These are phyloP conservation scores for Atta cephalotes DNA, from an alignment of 1,140 invertebrate species.

Conservation along the genomic window DNA sequence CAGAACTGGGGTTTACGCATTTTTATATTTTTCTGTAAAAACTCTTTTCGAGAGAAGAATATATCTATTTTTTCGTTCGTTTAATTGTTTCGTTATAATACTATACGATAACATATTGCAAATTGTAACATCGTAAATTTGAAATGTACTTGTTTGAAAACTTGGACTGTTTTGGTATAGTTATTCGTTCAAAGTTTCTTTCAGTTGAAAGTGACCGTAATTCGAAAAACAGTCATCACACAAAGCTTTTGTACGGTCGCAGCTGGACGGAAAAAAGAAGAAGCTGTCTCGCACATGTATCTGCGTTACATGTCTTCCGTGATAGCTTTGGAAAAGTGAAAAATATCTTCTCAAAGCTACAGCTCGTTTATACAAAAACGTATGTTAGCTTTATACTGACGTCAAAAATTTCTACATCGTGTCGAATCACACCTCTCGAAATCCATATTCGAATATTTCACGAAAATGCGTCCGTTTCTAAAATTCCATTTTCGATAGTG, in stretches of 20 bases:
- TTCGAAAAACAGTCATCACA: background rate
- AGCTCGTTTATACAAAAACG: background rate
- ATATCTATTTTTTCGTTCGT: background rate
- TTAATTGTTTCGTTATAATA: no score
- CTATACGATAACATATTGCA: background rate
- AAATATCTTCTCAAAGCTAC: background rate
- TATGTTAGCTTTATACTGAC: background rate
- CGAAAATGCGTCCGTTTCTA: background rate
- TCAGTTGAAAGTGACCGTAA: background rate
- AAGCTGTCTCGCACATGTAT: background rate
- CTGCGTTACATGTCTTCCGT: background rate
- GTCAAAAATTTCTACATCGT: constrained; percentile 3
- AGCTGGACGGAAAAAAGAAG: background rate
- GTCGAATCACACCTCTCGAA: background rate
- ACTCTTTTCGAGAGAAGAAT: background rate
- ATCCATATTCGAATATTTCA: background rate
- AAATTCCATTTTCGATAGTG: constrained; percentile 15
- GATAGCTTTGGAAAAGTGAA: background rate
- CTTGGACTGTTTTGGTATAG: background rate
- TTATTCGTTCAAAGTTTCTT: background rate
- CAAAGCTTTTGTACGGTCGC: background rate
- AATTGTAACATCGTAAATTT: background rate
- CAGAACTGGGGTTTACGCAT: background rate
- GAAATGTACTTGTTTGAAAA: background rate
- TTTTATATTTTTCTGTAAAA: background rate